Evolutionary conservation across 23 tunicate genomes (phyloP), one percentile per base, ranked within the genome.

Genomic region (Styela plicata): DNA sequence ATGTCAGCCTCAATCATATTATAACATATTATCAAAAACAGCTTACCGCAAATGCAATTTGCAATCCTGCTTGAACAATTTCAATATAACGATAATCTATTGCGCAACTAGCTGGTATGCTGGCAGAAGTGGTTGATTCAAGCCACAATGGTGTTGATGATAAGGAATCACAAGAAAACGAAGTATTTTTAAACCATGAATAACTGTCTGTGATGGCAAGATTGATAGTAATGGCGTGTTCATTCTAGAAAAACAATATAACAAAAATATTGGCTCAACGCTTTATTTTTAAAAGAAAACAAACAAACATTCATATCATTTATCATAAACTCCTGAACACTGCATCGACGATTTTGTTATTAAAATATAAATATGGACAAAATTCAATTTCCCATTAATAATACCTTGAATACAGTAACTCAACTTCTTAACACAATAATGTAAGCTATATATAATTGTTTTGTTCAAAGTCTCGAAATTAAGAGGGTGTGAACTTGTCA

Each of bases 41-140:
- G 44, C 85, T 88, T 83, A 89, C 94, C 64, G 94, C 69, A 22
- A 89, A 69, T 25, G 84, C 35, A 26, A 89, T n/a, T 73, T 89
- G 97, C 3, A 91, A 70, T 26, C 73, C 77, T 1, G 97, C 70
- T 73, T 91, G 97, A 36, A 82, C 68, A 7, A 86, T 69, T 77
- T 91, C 97, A 44, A 91, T 83, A 64, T 91, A 86, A n/a, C 85
- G 85, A 79, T 25, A 91, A 35, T 83, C 87, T 64, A 80, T 36
- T 1, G 67, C 33, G 57, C 95, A 90, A 33, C 32, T 27, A 35
- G 53, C 27, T 2, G 73, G 73, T 27, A 64, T 31, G 20, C 68
- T 24, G 32, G 78, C 19, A 3, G 68, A 10, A 2, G 73, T 22
- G 13, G 35, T 71, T 3, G 77, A 3, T 18, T 22, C 32, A 16